Evolutionary conservation across 2,888 invertebrate species (phyloP), one percentile per base, ranked within the genome.

Genomic region (Endomychus coccineus): DNA sequence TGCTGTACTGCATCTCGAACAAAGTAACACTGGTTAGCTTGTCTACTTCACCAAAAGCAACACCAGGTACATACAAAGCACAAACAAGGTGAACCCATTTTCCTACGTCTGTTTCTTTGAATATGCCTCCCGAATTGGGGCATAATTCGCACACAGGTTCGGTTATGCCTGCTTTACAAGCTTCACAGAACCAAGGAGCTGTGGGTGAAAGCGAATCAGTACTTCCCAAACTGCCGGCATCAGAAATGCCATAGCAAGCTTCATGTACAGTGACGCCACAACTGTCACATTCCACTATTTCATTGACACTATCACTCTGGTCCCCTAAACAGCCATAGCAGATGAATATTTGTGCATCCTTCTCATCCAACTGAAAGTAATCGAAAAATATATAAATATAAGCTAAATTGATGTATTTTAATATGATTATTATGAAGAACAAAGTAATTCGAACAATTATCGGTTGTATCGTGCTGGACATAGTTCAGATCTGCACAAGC

Each of bases 171-270:
- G 92, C 92, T 53, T 88, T 84, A 59, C 98, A 98, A 3, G 96
- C 90, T 64, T 98, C 97, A 70, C 98, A 98, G 67, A 98, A 98
- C 98, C 98, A 98, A 0, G 96, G 96, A 47, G 97, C 96, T 0
- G 95, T 96, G 16, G 94, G 91, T 35, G 91, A 90, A 0, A 92
- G 83, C 9, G 95, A 95, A 45, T 88, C 87, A 15, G 92, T 90
- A 58, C 94, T 94, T 3, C 89, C 87, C 44, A 90, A 79, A 67
- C 90, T 92, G 23, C 84, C 84, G 27, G 83, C 82, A 61, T 96
- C 95, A 27, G 88, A 87, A 22, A 95, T 86, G 4, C 95, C 95
- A 67, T 96, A 95, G 59, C 95, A 96, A 45, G 89, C 92, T 77
- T 96, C 96, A 68, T 96, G 96, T 3, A 96, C 95, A 24, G 91